Conservation (phyloP, 2,888 invertebrate genomes). For the Venustoraphidia nigricollis region DNA sequence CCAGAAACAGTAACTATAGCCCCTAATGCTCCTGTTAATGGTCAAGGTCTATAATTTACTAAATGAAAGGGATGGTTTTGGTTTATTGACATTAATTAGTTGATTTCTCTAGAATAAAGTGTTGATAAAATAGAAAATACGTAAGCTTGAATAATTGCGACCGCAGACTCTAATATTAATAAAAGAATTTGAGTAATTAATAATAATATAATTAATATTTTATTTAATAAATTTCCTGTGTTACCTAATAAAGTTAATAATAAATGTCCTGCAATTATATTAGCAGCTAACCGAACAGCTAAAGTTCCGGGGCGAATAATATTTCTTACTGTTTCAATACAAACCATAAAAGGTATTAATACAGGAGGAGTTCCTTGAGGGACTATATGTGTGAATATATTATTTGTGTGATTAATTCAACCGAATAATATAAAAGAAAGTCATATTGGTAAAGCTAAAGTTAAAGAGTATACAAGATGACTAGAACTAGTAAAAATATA, state of each 20-base stretch:
- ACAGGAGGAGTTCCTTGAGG: slow-evolving; percentile 47
- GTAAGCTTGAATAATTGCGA: slow-evolving; percentile 50
- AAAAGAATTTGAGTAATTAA: slow-evolving; percentile 33
- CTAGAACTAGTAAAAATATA: slow-evolving; percentile 56
- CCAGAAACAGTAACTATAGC: slow-evolving; percentile 39
- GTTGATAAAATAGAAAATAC: slow-evolving; percentile 48
- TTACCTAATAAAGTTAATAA: slow-evolving; percentile 43
- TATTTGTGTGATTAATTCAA: slow-evolving; percentile 42
- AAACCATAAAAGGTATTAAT: slow-evolving; percentile 55
- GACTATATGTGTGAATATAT: slow-evolving; percentile 51
- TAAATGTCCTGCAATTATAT: slow-evolving; percentile 61
- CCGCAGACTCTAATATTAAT: slow-evolving; percentile 39
- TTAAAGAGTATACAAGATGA: slow-evolving; percentile 41
- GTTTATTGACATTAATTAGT: slow-evolving; percentile 37
- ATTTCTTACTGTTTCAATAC: slow-evolving; percentile 61
- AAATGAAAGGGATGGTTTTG: slow-evolving; percentile 47
- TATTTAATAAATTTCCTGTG: slow-evolving; percentile 10
- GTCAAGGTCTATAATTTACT: slow-evolving; percentile 51
- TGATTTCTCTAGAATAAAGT: slow-evolving; percentile 51
- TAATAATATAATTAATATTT: slow-evolving; percentile 17
- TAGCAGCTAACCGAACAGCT: slow-evolving; percentile 55
- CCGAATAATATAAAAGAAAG: slow-evolving; percentile 47
- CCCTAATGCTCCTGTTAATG: slow-evolving; percentile 40
- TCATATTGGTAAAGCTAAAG: slow-evolving; percentile 46
- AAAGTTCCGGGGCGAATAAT: slow-evolving; percentile 53